A percentile compares a stretch with the other conserved stretches of the same genome.
Evolutionary conservation across 2,888 invertebrate species (phyloP).

Genomic region (Teleogryllus oceanicus): DNA sequence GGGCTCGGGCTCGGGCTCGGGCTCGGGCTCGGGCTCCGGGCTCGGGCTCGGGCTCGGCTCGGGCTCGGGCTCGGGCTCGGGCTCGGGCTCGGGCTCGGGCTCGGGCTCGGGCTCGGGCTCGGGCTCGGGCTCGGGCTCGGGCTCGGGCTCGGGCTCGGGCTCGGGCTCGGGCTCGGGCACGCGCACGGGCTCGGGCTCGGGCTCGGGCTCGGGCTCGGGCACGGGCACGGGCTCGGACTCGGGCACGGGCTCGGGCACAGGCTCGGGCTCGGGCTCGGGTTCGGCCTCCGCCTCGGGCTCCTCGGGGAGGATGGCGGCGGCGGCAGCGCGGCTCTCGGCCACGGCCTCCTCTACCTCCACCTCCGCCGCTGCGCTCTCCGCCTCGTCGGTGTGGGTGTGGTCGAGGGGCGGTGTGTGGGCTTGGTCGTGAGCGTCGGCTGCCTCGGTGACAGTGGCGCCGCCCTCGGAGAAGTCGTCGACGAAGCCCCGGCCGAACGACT

Average conservation of each 20-base stretch:
- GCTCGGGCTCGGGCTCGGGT: neutral
- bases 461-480: conserved; percentile 57
- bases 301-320: conserved; percentile 71
- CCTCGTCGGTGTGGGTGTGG: neutral
- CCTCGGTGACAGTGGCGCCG: conserved; percentile 46
- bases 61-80: conserved; percentile 39
- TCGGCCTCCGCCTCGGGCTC: conserved; percentile 66
- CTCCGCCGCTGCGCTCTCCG: conserved; percentile 50
- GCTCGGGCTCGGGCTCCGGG: conserved; percentile 38
- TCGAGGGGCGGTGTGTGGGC: neutral
- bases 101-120: neutral
- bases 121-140: conserved; percentile 43
- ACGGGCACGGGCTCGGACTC: conserved; percentile 38
- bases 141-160: neutral
- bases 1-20: too few relatives aligned
- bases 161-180: neutral
- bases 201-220: conserved; percentile 39
- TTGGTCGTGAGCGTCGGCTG: neutral
- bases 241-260: conserved; percentile 40
- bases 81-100: conserved; percentile 43
- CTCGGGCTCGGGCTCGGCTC: conserved; percentile 41
- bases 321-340: conserved; percentile 80
- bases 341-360: conserved; percentile 62
- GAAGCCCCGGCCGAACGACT: conserved; percentile 73
- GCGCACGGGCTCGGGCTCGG: conserved; percentile 40